phyloP scores from a whole-genome alignment of 2,113 vertebrate species.

The Ondatra zibethicus region DNA sequence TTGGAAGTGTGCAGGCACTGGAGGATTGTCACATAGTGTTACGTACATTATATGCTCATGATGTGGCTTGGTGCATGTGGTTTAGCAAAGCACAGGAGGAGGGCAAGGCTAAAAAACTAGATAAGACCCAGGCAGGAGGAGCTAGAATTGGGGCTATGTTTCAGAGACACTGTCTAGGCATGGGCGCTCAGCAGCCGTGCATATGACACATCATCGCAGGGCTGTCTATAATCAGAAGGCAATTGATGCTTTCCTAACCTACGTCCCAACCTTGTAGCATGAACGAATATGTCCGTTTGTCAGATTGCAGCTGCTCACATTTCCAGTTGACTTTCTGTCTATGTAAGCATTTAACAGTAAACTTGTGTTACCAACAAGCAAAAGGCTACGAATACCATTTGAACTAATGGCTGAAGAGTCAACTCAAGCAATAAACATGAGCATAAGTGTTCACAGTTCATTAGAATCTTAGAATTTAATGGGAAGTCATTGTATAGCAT shows the following conservation, averaged over 20 bases:
- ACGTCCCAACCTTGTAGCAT: not conserved
- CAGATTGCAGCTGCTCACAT: not conserved
- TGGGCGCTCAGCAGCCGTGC: not conserved
- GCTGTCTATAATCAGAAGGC: not conserved
- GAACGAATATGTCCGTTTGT: not conserved
- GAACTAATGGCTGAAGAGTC: not conserved
- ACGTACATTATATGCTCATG: not conserved
- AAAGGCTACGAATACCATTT: not conserved
- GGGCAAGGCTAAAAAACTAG: not conserved
- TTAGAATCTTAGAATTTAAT: not conserved
- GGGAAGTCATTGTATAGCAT: not conserved
- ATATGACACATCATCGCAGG: not conserved
- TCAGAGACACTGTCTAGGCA: not conserved
- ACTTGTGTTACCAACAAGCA: not conserved
- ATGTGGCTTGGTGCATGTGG: not conserved
- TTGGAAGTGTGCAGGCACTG: not conserved
- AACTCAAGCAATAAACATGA: not conserved
- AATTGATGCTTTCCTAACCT: not conserved
- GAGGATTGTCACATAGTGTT: not conserved
- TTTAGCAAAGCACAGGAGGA: not conserved
- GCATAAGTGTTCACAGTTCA: not conserved
- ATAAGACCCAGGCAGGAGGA: not conserved
- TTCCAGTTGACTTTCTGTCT: not conserved
- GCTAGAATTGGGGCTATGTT: not conserved
- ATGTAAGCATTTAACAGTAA: not conserved